phyloP scores from a whole-genome alignment of 1,140 invertebrate genomes.

The Drosophila virilis region DNA sequence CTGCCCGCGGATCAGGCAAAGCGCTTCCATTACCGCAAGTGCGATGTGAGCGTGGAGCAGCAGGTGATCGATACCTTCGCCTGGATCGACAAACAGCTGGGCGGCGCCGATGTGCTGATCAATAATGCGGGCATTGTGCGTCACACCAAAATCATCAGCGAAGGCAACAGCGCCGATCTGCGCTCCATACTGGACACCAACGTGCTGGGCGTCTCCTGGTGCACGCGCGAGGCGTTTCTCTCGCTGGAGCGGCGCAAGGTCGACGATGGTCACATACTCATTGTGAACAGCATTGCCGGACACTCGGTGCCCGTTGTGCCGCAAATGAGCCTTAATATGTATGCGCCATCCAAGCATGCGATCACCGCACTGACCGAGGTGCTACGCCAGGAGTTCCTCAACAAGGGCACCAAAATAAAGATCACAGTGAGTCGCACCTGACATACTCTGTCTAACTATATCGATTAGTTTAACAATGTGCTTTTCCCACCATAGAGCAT shows the following conservation, averaged over 20 bases:
- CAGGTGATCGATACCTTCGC: slow-evolving; percentile 88
- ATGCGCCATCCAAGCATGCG: slow-evolving; percentile 89
- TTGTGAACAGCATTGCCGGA: slow-evolving; percentile 88
- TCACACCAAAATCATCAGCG: neutral
- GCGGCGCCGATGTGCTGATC: slow-evolving; percentile 89
- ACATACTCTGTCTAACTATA: neutral
- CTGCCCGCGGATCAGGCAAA: slow-evolving; percentile 66
- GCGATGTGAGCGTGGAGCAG: slow-evolving; percentile 88
- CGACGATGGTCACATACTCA: slow-evolving; percentile 89
- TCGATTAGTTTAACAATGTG: neutral
- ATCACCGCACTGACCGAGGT: slow-evolving; percentile 88
- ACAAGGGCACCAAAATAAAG: slow-evolving; percentile 87
- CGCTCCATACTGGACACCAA: slow-evolving; percentile 87
- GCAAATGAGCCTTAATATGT: slow-evolving; percentile 84
- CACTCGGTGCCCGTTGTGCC: slow-evolving; percentile 84
- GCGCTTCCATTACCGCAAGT: slow-evolving; percentile 84
- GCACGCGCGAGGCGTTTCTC: slow-evolving; percentile 87
- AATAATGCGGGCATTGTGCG: slow-evolving; percentile 89
- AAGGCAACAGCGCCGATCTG: slow-evolving; percentile 51
- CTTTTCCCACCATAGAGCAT: slow-evolving; percentile 84
- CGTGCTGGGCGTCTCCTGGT: slow-evolving; percentile 88
- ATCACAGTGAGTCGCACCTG: slow-evolving; percentile 84
- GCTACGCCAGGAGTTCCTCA: slow-evolving; percentile 87
- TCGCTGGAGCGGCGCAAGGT: slow-evolving; percentile 88
- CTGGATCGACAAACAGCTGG: slow-evolving; percentile 87